A percentile compares a stretch with the other conserved stretches of the same genome.
These are phyloP conservation scores for Ectropis grisescens DNA, from an alignment of 1,140 invertebrate genomes.

Conservation along the genomic window DNA sequence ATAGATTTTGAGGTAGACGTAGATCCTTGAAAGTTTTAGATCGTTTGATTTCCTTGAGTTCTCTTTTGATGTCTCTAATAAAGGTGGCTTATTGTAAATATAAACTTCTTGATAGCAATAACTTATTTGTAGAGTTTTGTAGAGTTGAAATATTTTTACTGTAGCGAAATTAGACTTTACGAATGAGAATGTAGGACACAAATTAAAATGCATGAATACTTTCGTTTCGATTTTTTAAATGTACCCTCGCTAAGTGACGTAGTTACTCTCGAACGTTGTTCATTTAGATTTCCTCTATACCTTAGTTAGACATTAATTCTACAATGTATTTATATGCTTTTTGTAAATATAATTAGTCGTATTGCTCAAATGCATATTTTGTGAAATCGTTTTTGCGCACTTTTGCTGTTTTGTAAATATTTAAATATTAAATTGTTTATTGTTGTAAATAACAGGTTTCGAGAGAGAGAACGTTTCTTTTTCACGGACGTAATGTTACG, in stretches of 20 bases:
- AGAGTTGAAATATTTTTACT: conserved; percentile 7
- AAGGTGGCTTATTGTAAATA: conserved; percentile 35
- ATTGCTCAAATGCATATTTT: conserved; percentile 70
- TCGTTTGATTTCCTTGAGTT: conserved; percentile 31
- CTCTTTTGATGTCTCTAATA: conserved; percentile 48
- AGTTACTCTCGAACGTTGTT: no score
- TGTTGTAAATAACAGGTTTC: conserved; percentile 42
- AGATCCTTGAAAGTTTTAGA: no score
- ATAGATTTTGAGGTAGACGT: conserved; percentile 3
- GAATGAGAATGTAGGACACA: no score
- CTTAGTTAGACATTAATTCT: conserved; percentile 25
- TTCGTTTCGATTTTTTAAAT: no score
- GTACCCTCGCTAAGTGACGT: no score
- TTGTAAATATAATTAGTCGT: conserved; percentile 65
- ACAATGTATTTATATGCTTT: conserved; percentile 42
- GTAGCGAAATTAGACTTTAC: no score
- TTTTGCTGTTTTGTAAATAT: conserved; percentile 63
- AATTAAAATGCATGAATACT: no score
- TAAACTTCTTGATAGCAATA: conserved; percentile 58
- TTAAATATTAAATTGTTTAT: conserved; percentile 25
- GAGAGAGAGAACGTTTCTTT: conserved; percentile 37
- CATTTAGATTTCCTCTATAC: no score
- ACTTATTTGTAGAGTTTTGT: conserved; percentile 29
- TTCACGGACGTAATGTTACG: conserved; percentile 13
- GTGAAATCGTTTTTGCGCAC: conserved; percentile 65